Percentiles rank a stretch among this genome's conserved stretches.
Evolutionary conservation across 2,113 vertebrate genomes (phyloP).

Genomic region (Recurvirostra avosetta): DNA sequence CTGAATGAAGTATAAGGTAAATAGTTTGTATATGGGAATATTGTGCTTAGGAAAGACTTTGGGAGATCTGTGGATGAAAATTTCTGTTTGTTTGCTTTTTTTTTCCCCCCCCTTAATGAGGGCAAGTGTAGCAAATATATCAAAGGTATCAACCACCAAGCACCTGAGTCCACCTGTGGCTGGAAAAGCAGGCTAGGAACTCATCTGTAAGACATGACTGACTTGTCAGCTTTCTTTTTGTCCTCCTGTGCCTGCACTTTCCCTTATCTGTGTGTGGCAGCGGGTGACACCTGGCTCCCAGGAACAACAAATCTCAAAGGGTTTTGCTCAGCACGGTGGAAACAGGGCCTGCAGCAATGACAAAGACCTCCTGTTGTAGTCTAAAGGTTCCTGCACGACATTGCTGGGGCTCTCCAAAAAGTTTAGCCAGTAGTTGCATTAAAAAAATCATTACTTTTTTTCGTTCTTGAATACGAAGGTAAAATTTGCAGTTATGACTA

Average conservation of each 20-base stretch:
- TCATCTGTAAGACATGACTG: background rate
- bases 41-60: background rate
- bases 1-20: constrained; percentile 5
- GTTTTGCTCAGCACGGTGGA: background rate
- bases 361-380: background rate
- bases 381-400: background rate
- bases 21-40: background rate
- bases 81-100: background rate
- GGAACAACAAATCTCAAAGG: background rate
- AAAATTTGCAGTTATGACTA: background rate
- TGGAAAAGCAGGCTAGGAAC: background rate
- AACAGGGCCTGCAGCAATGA: background rate
- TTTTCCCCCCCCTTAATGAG: background rate
- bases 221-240: background rate
- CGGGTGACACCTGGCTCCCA: background rate
- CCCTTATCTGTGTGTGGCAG: background rate
- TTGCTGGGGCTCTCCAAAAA: background rate
- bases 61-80: background rate
- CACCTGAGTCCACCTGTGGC: background rate
- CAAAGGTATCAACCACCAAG: background rate
- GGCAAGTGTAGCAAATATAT: background rate
- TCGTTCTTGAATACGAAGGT: background rate
- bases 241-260: background rate
- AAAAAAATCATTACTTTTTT: background rate
- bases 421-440: background rate